These are phyloP conservation scores for Cosmia pyralina DNA, from an alignment of 2,888 invertebrate species.

Conservation along the genomic window DNA sequence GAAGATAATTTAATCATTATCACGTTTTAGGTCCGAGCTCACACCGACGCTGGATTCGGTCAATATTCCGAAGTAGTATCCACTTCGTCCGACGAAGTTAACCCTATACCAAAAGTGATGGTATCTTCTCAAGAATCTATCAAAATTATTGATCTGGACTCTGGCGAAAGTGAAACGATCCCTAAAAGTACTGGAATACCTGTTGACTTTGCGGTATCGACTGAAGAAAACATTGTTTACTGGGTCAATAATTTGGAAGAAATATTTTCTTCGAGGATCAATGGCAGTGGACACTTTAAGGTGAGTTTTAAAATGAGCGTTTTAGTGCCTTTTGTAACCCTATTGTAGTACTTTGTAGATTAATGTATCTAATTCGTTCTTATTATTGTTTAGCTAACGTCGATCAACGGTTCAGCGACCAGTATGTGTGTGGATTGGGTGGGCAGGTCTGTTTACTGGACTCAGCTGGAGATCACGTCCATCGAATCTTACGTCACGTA, in stretches of 20 bases:
- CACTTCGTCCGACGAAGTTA: constrained; percentile 91
- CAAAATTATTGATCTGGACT: constrained; percentile 94
- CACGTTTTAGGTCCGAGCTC: constrained; percentile 93
- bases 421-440: constrained; percentile 97
- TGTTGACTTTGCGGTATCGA: constrained; percentile 92
- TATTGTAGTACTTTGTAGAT: too few relatives aligned
- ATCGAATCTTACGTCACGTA: constrained; percentile 90
- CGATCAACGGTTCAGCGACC: constrained; percentile 86
- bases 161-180: constrained; percentile 90
- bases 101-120: constrained; percentile 94
- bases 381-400: constrained; percentile 77
- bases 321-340: neutral
- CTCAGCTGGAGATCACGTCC: constrained; percentile 90
- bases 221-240: constrained; percentile 93
- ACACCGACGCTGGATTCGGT: constrained; percentile 94
- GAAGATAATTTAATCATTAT: neutral
- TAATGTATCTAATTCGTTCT: neutral
- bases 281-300: constrained; percentile 88
- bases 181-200: constrained; percentile 92
- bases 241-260: constrained; percentile 96
- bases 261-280: constrained; percentile 91
- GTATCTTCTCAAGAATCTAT: constrained; percentile 93
- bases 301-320: constrained; percentile 64
- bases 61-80: constrained; percentile 92
- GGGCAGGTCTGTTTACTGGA: constrained; percentile 95